Base-by-base conservation (phyloP, 2,888 invertebrate species). In the Rhodophaea formosa region DNA sequence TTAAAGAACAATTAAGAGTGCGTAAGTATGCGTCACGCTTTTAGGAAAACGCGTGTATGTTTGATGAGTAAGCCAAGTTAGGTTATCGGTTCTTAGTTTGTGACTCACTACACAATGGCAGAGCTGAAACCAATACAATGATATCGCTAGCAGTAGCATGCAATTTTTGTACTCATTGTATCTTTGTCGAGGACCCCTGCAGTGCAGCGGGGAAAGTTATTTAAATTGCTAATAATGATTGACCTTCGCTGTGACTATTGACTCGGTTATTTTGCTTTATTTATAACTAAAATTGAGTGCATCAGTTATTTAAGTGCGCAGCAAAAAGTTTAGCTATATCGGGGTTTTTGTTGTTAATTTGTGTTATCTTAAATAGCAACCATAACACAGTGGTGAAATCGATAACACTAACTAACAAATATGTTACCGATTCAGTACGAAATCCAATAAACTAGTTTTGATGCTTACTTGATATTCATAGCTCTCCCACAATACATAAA, bases 21-120 rank as follows among this genome's bases (percentile, higher is more conserved):
- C n/a, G n/a, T n/a, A n/a, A 57, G 56, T 71, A 80, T 88, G 88
- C 83, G 87, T 89, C 89, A 89, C 74, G 62, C 64, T 62, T 65
- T 75, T 75, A 60, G 66, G 49, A 60, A 65, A 70, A 70, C 72
- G 71, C 67, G 72, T 71, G 66, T 67, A 69, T 69, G 67, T 70
- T 68, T 69, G 69, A 79, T 88, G 88, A 87, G 74, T 87, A 86
- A 88, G 69, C 61, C 62, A 77, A 81, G 72, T 77, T 73, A 69
- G 72, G 72, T 70, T 80, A 81, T 81, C 74, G 73, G 70, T 65
- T 49, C 35, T 15, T 1, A 17, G 8, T 35, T 35, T 66, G 72
- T 86, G 87, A 88, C 76, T 88, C 88, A 86, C 68, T 57, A 59
- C 39, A 56, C 55, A 60, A 57, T 58, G 47, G 59, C 43, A 30